Evolutionary conservation across 1,140 invertebrate species (phyloP), one percentile per base, ranked within the genome.

Genomic region (Maniola jurtina): DNA sequence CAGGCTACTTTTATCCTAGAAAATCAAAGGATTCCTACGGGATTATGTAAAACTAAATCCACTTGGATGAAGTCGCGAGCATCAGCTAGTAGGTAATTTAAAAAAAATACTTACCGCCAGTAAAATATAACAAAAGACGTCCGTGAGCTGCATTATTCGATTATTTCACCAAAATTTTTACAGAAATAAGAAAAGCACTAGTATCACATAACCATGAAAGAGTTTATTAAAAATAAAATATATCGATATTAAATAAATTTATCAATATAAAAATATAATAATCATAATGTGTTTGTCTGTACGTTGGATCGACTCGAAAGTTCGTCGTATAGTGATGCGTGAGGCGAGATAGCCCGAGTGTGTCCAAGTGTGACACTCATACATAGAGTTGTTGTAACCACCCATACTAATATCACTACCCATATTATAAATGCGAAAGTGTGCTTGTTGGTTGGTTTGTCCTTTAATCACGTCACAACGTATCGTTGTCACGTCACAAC

Each of bases 231-330:
- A 36, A 4, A 13, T n/a, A 35, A n/a, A 35, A 55, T 52, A 33
- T n/a, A n/a, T n/a, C n/a, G n/a, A n/a, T n/a, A n/a, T n/a, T n/a
- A n/a, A n/a, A n/a, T n/a, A 11, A 55, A 35, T 55, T 36, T 55
- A 55, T 35, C 5, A 33, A 25, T 15, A 55, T 11, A 55, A 35
- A 6, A 35, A 55, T 35, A 13, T n/a, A n/a, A n/a, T n/a, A n/a
- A n/a, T n/a, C n/a, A n/a, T n/a, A n/a, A n/a, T 34, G 5, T 55
- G 25, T 35, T n/a, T 11, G 47, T 15, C 54, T 42, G 35, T 35
- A 72, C 77, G 76, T 78, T 63, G 42, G 50, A 9, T 38, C 50
- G 14, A 61, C 55, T 77, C 71, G 81, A 84, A 83, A 83, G 82
- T 75, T 69, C 34, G 54, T 10, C 25, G 57, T 52, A 60, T 71